Percentiles rank a stretch among this genome's conserved stretches.
These are phyloP conservation scores for Entelurus aequoreus DNA, from an alignment of 2,113 vertebrate species.

Conservation along the genomic window DNA sequence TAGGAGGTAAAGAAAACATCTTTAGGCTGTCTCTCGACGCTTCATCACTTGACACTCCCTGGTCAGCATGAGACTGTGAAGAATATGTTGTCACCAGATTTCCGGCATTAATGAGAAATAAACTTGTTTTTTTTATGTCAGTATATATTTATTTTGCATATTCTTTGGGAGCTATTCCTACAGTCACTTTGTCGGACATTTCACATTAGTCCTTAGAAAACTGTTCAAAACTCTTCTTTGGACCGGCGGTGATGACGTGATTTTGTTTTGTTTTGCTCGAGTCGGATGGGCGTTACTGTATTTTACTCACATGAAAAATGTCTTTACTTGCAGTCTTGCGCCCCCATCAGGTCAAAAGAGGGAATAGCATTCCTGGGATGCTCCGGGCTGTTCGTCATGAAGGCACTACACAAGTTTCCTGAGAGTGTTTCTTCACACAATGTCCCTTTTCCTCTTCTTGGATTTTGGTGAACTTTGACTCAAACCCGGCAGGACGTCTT, in stretches of 20 bases:
- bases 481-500: slow-evolving; percentile 23
- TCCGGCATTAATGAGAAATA: not conserved
- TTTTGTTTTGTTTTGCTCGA: not conserved
- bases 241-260: not conserved
- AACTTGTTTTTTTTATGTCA: slow-evolving; percentile 7
- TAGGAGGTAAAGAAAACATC: slow-evolving; percentile 52
- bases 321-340: slow-evolving; percentile 13
- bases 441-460: slow-evolving; percentile 74
- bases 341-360: slow-evolving; percentile 35
- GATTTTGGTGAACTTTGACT: slow-evolving; percentile 45
- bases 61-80: not conserved
- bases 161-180: slow-evolving; percentile 4
- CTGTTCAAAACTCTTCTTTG: not conserved
- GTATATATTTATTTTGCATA: slow-evolving; percentile 13
- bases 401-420: slow-evolving; percentile 11
- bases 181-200: not conserved
- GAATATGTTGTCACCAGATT: not conserved
- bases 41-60: slow-evolving; percentile 40
- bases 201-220: not conserved
- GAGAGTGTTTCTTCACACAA: not conserved
- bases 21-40: slow-evolving; percentile 40
- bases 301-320: not conserved
- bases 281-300: not conserved
- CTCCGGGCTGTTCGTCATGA: not conserved
- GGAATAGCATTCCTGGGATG: slow-evolving; percentile 17